phyloP scores from a whole-genome alignment of 2,888 invertebrate genomes.

The Lasioglossum vierecki region DNA sequence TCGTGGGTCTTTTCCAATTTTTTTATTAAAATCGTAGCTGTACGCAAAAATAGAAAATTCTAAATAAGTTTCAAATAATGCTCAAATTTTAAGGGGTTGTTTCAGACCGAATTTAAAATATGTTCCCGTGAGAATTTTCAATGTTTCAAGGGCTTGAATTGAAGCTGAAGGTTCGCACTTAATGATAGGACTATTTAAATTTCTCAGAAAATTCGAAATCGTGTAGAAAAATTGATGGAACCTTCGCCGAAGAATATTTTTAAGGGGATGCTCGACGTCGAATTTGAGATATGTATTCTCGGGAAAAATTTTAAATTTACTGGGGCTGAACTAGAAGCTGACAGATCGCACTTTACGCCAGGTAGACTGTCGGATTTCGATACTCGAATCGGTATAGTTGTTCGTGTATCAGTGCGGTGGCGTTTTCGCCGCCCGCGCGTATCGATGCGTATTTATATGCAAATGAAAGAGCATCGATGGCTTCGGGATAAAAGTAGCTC shows the following conservation, averaged over 20 bases:
- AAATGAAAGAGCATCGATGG: conserved; percentile 45
- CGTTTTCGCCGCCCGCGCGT: neutral
- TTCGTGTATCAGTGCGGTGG: neutral
- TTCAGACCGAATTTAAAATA: too few relatives aligned
- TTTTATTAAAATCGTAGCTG: too few relatives aligned
- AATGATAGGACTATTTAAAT: accelerated
- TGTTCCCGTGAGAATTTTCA: neutral
- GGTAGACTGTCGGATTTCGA: neutral
- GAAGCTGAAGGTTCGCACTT: neutral
- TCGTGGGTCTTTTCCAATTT: too few relatives aligned
- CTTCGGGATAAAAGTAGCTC: conserved; percentile 19
- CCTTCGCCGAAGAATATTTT: neutral
- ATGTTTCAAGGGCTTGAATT: neutral
- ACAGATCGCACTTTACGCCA: neutral
- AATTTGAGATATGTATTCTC: neutral
- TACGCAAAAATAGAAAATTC: too few relatives aligned
- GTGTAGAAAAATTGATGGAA: neutral
- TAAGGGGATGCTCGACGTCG: neutral
- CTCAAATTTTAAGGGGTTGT: too few relatives aligned
- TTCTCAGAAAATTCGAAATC: neutral
- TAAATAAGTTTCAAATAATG: too few relatives aligned
- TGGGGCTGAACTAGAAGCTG: neutral
- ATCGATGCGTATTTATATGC: conserved; percentile 53
- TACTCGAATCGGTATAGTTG: neutral
- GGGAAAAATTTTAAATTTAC: neutral